phyloP scores from a whole-genome alignment of 2,797 vertebrate genomes.

The Limosa lapponica region DNA sequence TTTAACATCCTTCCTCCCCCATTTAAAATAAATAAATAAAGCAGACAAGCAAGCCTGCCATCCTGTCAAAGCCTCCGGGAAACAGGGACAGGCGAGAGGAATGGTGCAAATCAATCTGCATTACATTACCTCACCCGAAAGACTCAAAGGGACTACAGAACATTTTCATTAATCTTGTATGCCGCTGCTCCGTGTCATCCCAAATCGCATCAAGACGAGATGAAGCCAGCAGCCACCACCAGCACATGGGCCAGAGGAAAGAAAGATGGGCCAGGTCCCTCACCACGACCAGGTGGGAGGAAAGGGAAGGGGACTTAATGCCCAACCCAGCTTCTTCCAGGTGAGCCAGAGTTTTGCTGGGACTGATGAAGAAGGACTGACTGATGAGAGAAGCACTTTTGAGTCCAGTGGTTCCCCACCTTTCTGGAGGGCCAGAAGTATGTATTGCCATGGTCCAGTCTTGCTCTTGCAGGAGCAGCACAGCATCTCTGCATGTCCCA shows the following conservation, averaged over 20 bases:
- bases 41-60: not conserved
- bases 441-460: accelerated
- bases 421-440: not conserved
- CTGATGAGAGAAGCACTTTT: not conserved
- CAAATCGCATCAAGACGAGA: not conserved
- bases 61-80: not conserved
- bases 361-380: not conserved
- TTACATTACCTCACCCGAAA: slow-evolving; percentile 38
- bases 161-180: slow-evolving; percentile 28
- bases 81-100: not conserved
- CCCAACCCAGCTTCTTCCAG: not conserved
- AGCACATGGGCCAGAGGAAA: not conserved
- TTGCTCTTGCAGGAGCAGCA: not conserved
- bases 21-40: slow-evolving; percentile 26
- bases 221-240: not conserved
- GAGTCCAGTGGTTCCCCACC: not conserved
- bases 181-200: not conserved
- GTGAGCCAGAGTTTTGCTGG: not conserved
- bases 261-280: not conserved
- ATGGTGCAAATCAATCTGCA: slow-evolving; percentile 45
- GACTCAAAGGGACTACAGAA: slow-evolving; percentile 21
- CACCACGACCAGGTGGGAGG: accelerated
- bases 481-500: not conserved
- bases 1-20: not conserved
- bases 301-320: not conserved